phyloP scores from a whole-genome alignment of 2,888 invertebrate genomes.

The Entomobrya proxima region DNA sequence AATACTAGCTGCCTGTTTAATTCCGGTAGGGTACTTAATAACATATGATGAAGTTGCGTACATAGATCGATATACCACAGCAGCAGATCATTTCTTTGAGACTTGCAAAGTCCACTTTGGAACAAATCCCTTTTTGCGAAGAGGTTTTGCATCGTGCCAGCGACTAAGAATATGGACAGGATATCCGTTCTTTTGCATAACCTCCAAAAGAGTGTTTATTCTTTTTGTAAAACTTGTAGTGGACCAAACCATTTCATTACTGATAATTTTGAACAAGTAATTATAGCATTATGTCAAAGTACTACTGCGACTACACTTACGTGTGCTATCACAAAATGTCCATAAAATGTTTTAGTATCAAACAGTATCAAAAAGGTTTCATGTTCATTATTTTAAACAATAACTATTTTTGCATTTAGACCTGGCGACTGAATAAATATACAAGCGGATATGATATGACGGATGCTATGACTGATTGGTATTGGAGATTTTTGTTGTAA shows the following conservation, averaged over 20 bases:
- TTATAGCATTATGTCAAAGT: no score
- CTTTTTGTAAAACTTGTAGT: background rate
- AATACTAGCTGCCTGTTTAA: background rate
- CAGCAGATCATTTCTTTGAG: background rate
- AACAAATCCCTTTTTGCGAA: background rate
- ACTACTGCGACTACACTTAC: no score
- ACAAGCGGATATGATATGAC: no score
- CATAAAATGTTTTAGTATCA: no score
- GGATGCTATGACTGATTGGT: no score
- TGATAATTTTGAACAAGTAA: no score
- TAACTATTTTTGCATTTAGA: no score
- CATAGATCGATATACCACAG: background rate
- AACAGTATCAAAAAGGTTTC: no score
- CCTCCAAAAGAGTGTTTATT: background rate
- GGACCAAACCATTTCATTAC: slow-evolving; percentile 6
- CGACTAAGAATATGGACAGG: slow-evolving; percentile 24
- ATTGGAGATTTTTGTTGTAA: no score
- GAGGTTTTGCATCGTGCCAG: background rate
- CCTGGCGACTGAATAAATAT: no score
- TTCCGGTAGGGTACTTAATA: background rate
- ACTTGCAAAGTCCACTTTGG: slow-evolving; percentile 5
- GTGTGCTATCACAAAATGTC: no score
- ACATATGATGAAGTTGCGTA: background rate
- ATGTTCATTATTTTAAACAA: no score
- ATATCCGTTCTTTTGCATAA: slow-evolving; percentile 33